Evolutionary conservation across 2,113 vertebrate genomes (phyloP), one percentile per base, ranked within the genome.

Genomic region (Brachyistius frenatus): DNA sequence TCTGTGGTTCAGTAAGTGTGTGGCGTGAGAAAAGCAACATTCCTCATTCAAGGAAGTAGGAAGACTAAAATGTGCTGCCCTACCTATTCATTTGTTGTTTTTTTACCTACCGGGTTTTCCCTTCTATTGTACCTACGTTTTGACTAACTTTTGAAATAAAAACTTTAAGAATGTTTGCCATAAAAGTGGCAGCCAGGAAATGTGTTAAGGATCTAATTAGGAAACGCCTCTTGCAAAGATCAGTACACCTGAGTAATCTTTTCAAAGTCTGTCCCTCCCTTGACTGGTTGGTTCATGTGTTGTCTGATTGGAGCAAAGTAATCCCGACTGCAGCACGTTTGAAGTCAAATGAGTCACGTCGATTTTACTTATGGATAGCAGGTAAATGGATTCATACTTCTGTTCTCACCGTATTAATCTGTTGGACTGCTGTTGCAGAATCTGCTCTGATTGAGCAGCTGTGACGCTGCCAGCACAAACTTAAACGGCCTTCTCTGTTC

Each of bases 31-130:
- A 68, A 31, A 64, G 76, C 68, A 44, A 75, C 80, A 90, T 91
- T 91, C 83, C 70, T 87, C 47, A 1, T 39, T 84, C 53, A 86
- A 90, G 90, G 83, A 94, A 89, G 89, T 83, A 81, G 56, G 54
- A 81, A 87, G 72, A 81, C 5, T 52, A 53, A 67, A 73, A 84
- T 49, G 30, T 66, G 30, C 73, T 77, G 36, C 73, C 33, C 58
- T 60, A 30, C 52, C 69, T 50, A 32, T 64, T 66, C 2, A 4
- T 76, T 63, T 32, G 7, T 33, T 16, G 2, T 1, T 15, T 61
- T 62, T 15, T 32, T n/a, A 66, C 63, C 23, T 23, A 41, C 31
- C 23, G 5, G 2, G 54, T 33, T 14, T 63, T 46, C 15, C 2
- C 7, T 4, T 36, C 9, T 50, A 2, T 30, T 72, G 23, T 39